These are phyloP conservation scores for Agrilus mali DNA, from an alignment of 2,888 invertebrate genomes.

Conservation along the genomic window DNA sequence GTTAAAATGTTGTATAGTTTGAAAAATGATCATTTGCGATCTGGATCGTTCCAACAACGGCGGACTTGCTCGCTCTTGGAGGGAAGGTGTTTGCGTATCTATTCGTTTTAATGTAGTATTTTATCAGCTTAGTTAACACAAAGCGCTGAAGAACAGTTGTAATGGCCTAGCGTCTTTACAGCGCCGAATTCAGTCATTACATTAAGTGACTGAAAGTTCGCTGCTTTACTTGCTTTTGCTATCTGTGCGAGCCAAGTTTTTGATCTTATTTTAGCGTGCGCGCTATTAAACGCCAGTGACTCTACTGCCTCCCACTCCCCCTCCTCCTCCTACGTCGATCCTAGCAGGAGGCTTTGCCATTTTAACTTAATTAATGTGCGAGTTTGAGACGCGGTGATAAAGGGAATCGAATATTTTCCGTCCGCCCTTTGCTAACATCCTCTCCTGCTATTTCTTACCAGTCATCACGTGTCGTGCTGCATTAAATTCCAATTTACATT, in stretches of 20 bases:
- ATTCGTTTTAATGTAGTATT: too few species aligned
- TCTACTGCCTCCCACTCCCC: too few species aligned
- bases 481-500: too few species aligned
- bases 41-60: too few species aligned
- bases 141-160: too few species aligned
- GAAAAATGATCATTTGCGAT: too few species aligned
- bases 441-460: background rate
- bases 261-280: constrained; percentile 5
- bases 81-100: too few species aligned
- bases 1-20: too few species aligned
- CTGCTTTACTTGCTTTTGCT: background rate
- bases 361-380: constrained; percentile 10
- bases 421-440: constrained; percentile 11
- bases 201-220: constrained; percentile 9
- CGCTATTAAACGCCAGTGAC: constrained; percentile 1
- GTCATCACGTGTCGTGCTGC: too few species aligned
- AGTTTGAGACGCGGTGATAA: constrained; percentile 2
- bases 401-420: constrained; percentile 2
- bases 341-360: constrained; percentile 8
- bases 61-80: too few species aligned
- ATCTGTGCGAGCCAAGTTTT: constrained; percentile 7
- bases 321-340: background rate
- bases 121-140: too few species aligned
- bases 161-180: too few species aligned
- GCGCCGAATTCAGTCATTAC: constrained; percentile 5